Evolutionary conservation across 2,888 invertebrate species (phyloP).

Genomic region (Willowsia nigromaculata): DNA sequence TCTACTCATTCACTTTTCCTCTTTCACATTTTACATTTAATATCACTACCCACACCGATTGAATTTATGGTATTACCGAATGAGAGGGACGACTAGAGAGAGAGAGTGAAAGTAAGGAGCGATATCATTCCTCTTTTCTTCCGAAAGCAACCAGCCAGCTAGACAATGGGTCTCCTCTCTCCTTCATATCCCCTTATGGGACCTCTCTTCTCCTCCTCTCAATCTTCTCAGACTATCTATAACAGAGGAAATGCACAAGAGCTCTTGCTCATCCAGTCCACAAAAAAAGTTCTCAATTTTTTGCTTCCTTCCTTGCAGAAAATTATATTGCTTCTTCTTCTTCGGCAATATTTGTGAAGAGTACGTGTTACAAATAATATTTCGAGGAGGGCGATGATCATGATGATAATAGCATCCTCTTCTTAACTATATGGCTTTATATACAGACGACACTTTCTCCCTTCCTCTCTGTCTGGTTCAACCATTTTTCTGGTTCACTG

Average conservation of each 20-base stretch:
- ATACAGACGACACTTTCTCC: slow-evolving; percentile 7
- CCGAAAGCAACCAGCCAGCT: not conserved
- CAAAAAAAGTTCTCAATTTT: not conserved
- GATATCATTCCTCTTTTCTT: slow-evolving; percentile 14
- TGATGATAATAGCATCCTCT: not conserved
- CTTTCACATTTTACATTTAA: slow-evolving; percentile 34
- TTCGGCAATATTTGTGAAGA: slow-evolving; percentile 40
- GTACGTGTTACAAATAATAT: slow-evolving; percentile 52
- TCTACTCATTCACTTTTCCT: slow-evolving; percentile 35
- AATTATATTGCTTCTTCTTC: slow-evolving; percentile 6
- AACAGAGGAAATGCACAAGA: not conserved
- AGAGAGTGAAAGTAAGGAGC: not conserved
- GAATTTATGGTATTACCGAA: slow-evolving; percentile 33
- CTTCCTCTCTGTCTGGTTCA: too few relatives aligned
- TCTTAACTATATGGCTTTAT: not conserved
- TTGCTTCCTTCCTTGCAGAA: not conserved
- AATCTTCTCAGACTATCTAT: not conserved
- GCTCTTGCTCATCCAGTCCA: slow-evolving; percentile 7
- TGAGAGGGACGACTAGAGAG: not conserved
- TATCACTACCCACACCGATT: slow-evolving; percentile 34
- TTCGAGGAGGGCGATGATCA: not conserved
- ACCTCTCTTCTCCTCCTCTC: slow-evolving; percentile 12
- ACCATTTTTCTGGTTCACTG: slow-evolving; percentile 47
- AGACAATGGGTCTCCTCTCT: slow-evolving; percentile 35
- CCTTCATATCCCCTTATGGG: not conserved